Evolutionary conservation across 2,113 vertebrate genomes (phyloP), one percentile per base, ranked within the genome.

Genomic region (Pongo pygmaeus): DNA sequence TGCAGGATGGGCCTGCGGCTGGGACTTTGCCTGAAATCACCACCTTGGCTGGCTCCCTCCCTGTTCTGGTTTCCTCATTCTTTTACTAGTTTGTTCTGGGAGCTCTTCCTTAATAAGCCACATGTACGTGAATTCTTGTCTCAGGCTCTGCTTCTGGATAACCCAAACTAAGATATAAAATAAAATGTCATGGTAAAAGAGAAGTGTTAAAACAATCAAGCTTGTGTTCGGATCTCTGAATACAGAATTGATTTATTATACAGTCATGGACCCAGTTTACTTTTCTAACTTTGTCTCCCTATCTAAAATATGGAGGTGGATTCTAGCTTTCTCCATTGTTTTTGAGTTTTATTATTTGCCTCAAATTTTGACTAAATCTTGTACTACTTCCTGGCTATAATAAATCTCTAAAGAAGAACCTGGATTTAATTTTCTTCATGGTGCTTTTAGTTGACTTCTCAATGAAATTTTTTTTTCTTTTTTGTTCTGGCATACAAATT

Each of bases 211-310:
- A 85, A 59, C 46, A 57, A 57, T 75, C 1, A 12, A 70, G 38
- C 25, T 35, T 18, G 1, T 69, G 59, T 67, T 91, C 25, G 67
- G 80, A 86, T 86, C 43, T 48, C 55, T 93, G 12, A 43, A 64
- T 90, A 75, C 32, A 84, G 72, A 59, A 92, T 55, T 92, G 52
- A 55, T 86, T 78, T 92, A 57, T 48, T 89, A 40, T 64, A 64
- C 9, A 69, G 13, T 50, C 6, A 30, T 46, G 32, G 55, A 77
- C 1, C 9, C 16, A 8, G 8, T 91, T 96, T 11, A 50, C 9
- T 40, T 69, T 64, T 81, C 93, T 89, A 78, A n/a, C 89, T 91
- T 75, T 92, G 38, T 75, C 25, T 95, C 18, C 80, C 20, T 92
- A 40, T 35, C 50, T 91, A 85, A 91, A 74, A 81, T 52, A 52